Percentiles rank a stretch among this genome's conserved stretches.
Conservation (phyloP, 2,888 invertebrate species). For the Podotricha telesiphe region DNA sequence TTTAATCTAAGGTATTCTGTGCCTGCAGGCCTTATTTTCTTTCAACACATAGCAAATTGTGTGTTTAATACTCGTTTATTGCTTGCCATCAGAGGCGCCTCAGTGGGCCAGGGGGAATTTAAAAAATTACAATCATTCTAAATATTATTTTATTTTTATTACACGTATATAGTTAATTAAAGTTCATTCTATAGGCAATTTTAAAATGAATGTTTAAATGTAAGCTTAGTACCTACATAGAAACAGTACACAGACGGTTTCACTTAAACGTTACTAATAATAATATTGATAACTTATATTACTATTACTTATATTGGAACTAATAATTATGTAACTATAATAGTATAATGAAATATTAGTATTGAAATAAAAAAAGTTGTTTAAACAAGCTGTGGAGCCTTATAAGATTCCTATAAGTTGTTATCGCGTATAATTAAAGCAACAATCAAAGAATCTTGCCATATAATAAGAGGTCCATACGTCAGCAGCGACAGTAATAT, state of each 20-base stretch:
- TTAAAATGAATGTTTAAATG: not conserved
- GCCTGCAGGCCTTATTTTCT: conserved; percentile 73
- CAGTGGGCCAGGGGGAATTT: conserved; percentile 65
- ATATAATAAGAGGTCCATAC: conserved; percentile 70
- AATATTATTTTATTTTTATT: conserved; percentile 65
- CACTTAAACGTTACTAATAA: too few relatives aligned
- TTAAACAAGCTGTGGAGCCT: not conserved
- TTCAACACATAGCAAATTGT: conserved; percentile 80
- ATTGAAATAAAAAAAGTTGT: conserved; percentile 20
- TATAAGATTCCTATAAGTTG: conserved; percentile 58
- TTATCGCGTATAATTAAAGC: conserved; percentile 78
- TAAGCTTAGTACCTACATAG: too few relatives aligned
- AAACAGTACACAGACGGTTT: too few relatives aligned
- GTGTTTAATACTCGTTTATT: conserved; percentile 74
- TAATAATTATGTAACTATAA: too few relatives aligned
- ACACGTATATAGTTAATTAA: conserved; percentile 1
- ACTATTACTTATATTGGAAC: too few relatives aligned
- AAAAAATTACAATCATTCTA: conserved; percentile 75
- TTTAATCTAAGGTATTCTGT: conserved; percentile 53
- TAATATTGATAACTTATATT: too few relatives aligned
- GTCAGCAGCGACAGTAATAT: conserved; percentile 75
- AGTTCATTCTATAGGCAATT: not conserved
- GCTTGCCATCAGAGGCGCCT: conserved; percentile 69
- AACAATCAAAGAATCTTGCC: conserved; percentile 75
- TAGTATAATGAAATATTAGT: too few relatives aligned